A percentile compares a stretch with the other conserved stretches of the same genome.
Conservation (phyloP, 2,797 vertebrate species). For the Sebastes taczanowskii region DNA sequence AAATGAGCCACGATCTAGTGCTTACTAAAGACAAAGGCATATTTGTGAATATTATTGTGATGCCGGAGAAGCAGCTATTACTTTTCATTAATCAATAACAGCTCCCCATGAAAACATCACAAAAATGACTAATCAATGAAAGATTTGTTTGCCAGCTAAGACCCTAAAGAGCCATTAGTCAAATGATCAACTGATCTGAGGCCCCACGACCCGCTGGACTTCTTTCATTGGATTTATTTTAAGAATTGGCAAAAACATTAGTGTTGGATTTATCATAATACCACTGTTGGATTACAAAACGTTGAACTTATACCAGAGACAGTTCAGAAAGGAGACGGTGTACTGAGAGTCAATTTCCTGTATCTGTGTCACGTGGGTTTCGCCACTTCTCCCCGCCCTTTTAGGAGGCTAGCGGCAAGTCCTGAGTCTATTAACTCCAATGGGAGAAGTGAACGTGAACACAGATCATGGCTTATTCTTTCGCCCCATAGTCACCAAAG, state of each 20-base stretch:
- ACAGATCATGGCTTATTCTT: too few species aligned
- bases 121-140: constrained; percentile 22
- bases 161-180: constrained; percentile 38
- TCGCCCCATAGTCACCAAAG: too few species aligned
- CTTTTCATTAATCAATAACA: constrained; percentile 25
- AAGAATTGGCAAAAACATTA: constrained; percentile 15
- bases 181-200: not conserved
- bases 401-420: too few species aligned
- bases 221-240: constrained; percentile 26
- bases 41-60: constrained; percentile 7
- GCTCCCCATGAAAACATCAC: constrained; percentile 15
- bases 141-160: constrained; percentile 14
- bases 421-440: too few species aligned
- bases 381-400: too few species aligned
- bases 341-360: too few species aligned
- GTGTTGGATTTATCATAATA: not conserved
- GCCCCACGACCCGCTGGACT: not conserved
- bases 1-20: not conserved
- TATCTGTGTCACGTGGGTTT: too few species aligned
- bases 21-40: not conserved
- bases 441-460: too few species aligned
- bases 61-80: not conserved
- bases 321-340: too few species aligned
- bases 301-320: not conserved
- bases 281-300: constrained; percentile 13